A percentile compares a stretch with the other conserved stretches of the same genome.
Conservation (phyloP, 2,797 vertebrate genomes). For the Sternarchorhynchus goeldii region DNA sequence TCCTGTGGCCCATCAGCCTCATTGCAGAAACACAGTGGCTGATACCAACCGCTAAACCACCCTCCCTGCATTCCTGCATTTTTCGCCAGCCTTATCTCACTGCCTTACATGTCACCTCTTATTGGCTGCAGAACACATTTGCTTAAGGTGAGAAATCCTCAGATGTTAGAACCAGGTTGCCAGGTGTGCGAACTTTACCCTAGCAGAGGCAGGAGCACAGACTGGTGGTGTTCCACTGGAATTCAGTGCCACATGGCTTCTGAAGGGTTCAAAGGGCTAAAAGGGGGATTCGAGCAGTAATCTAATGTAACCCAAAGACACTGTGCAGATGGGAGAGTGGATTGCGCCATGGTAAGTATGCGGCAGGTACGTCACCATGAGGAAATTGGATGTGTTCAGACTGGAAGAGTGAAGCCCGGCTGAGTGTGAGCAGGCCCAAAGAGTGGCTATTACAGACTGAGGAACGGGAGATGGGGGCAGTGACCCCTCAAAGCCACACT, state of each 20-base stretch:
- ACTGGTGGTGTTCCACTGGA: constrained; percentile 12
- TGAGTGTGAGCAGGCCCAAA: constrained; percentile 51
- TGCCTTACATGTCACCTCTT: constrained; percentile 40
- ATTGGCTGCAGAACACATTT: constrained; percentile 50
- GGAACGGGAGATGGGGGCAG: constrained; percentile 55
- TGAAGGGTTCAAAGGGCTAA: constrained; percentile 40
- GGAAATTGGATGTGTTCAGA: constrained; percentile 57
- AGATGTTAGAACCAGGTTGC: constrained; percentile 26
- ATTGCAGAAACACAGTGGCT: constrained; percentile 34
- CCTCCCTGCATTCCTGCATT: constrained; percentile 35
- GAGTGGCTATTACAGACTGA: constrained; percentile 54
- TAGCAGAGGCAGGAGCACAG: constrained; percentile 1
- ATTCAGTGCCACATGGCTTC: constrained; percentile 30
- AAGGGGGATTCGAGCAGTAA: constrained; percentile 33
- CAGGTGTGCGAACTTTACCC: constrained; percentile 1
- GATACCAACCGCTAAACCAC: constrained; percentile 47
- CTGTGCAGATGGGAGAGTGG: constrained; percentile 46
- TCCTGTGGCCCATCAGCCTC: constrained; percentile 61
- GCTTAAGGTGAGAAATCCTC: constrained; percentile 37
- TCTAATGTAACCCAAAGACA: constrained; percentile 46
- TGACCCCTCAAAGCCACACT: constrained; percentile 59
- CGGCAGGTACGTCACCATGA: constrained; percentile 32
- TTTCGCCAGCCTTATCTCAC: constrained; percentile 36
- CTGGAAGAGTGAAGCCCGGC: constrained; percentile 37
- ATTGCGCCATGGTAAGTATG: constrained; percentile 39